Evolutionary conservation across 2,888 invertebrate genomes (phyloP), one percentile per base, ranked within the genome.

Genomic region (Troides helena): DNA sequence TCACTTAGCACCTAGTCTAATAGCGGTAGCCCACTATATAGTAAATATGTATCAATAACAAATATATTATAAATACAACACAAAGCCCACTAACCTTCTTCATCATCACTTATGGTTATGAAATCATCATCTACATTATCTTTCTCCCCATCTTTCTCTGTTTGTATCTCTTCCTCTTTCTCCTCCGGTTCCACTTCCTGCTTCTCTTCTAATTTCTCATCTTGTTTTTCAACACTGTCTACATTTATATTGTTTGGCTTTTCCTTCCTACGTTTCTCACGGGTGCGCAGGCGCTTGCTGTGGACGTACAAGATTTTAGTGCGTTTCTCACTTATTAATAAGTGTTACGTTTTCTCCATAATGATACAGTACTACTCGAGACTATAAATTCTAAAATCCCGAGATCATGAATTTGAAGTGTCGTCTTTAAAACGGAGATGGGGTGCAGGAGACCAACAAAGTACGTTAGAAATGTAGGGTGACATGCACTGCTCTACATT

Each of bases 91-190:
- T 73, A 75, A 94, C 94, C 90, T 84, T 94, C 94, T 78, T 95
- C 95, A 74, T 95, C 95, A 74, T 95, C 94, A 73, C 94, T 94
- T 59, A 94, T 94, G 8, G 94, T 94, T 72, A 94, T 94, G 72
- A 93, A 94, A 59, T 94, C 87, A 0, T 82, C 83, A 1, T 82
- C 85, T 0, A 62, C 69, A 14, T 74, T 75, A 43, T 75, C 72
- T 17, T 71, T 73, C 36, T 74, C 76, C 6, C 65, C 59, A 30
- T 79, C 77, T n/a, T 76, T 75, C 23, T 81, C 78, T 14, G 74
- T 30, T 30, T 30, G 30, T 30, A 30, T 30, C 30, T 30, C 30
- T 30, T 30, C 67, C 21, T 78, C 76, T 0, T 70, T 73, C 30
- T 75, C 23, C 23, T 21, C 57, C 3, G 23, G 74, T 58, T 58